These are phyloP conservation scores for Protomyctophum bolini DNA, from an alignment of 2,113 vertebrate genomes.

Conservation along the genomic window DNA sequence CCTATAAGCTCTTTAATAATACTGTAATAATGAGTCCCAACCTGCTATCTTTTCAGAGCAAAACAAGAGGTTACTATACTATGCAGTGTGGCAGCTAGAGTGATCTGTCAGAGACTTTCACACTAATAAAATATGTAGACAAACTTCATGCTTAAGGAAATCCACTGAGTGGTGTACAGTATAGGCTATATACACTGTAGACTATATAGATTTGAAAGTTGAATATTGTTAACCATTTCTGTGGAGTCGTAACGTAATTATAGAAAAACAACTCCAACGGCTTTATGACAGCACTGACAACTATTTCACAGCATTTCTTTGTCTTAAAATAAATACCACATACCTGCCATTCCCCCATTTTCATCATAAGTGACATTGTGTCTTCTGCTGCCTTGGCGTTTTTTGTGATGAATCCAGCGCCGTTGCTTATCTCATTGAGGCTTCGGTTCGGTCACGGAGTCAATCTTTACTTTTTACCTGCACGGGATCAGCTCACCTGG, in stretches of 20 bases:
- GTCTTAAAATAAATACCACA: slow-evolving; percentile 68
- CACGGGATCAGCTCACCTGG: slow-evolving; percentile 92
- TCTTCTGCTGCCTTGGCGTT: slow-evolving; percentile 61
- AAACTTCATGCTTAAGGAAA: slow-evolving; percentile 15
- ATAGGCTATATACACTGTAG: too few relatives aligned
- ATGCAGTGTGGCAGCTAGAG: background rate
- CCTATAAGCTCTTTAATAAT: background rate
- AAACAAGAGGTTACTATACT: slow-evolving; percentile 1
- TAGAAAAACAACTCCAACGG: slow-evolving; percentile 3
- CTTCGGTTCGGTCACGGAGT: slow-evolving; percentile 81
- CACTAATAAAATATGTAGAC: slow-evolving; percentile 5
- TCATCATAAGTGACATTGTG: slow-evolving; percentile 92
- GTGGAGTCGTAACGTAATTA: slow-evolving; percentile 25
- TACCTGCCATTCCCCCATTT: slow-evolving; percentile 98
- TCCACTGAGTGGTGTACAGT: background rate
- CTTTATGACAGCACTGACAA: too few relatives aligned
- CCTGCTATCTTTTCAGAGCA: background rate
- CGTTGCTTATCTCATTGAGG: slow-evolving; percentile 78
- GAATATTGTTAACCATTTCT: slow-evolving; percentile 6
- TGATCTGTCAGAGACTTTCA: background rate
- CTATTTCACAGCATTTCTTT: slow-evolving; percentile 31
- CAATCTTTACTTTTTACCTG: slow-evolving; percentile 89
- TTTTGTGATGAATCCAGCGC: slow-evolving; percentile 76
- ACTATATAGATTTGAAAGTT: background rate
- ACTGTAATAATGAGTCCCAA: background rate